phyloP scores from a whole-genome alignment of 2,113 vertebrate species.

The Microcebus ravelobensis region DNA sequence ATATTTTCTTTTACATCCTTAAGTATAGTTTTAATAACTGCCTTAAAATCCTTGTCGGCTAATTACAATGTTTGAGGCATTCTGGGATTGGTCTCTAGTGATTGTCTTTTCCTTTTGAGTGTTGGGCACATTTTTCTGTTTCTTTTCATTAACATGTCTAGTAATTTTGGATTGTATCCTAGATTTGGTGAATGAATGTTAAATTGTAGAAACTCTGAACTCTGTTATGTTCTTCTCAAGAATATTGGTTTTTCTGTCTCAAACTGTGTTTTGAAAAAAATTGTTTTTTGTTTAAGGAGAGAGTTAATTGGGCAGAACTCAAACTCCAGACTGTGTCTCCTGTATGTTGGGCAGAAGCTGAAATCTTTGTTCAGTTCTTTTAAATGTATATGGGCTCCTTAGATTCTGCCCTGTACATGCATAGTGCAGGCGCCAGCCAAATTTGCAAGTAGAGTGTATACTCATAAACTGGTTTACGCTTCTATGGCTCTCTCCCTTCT shows the following conservation, averaged over 20 bases:
- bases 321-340: not conserved
- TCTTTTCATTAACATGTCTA: not conserved
- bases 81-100: not conserved
- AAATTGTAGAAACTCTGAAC: not conserved
- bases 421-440: not conserved
- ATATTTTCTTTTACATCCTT: not conserved
- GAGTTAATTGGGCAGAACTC: not conserved
- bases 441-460: not conserved
- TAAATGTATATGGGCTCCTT: not conserved
- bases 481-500: not conserved
- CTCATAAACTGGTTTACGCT: not conserved
- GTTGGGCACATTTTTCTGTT: not conserved
- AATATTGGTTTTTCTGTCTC: not conserved
- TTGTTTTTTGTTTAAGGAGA: not conserved
- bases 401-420: not conserved
- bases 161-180: not conserved
- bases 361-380: not conserved
- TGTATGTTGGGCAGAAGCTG: not conserved
- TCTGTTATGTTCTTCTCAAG: not conserved
- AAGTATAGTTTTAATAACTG: not conserved
- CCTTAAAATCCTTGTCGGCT: constrained; percentile 23
- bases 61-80: not conserved
- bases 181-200: not conserved
- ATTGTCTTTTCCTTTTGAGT: constrained; percentile 34
- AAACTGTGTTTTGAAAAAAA: too few relatives aligned